phyloP scores from a whole-genome alignment of 2,797 vertebrate species.

The Bovichtus variegatus region DNA sequence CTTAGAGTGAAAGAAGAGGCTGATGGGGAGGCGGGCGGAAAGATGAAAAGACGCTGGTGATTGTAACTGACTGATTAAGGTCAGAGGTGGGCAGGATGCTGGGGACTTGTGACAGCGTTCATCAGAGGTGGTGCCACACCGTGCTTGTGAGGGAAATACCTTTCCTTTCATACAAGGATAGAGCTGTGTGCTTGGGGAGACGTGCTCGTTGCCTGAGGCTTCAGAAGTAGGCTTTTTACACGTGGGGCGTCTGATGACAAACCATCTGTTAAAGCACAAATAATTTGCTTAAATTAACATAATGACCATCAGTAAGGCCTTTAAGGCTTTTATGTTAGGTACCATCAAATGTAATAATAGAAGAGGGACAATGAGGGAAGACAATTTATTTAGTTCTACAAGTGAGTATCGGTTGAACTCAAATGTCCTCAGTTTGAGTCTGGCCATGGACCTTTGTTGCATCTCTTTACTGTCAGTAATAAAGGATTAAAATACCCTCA shows the following conservation, averaged over 20 bases:
- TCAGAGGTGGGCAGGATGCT: slow-evolving; percentile 64
- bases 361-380: neutral
- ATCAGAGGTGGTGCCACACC: slow-evolving; percentile 63
- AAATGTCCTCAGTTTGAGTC: too few relatives aligned
- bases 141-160: slow-evolving; percentile 56
- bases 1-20: slow-evolving; percentile 42
- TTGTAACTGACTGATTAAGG: slow-evolving; percentile 75
- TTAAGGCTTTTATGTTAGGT: neutral
- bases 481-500: neutral
- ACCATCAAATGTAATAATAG: neutral
- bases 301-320: neutral
- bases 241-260: slow-evolving; percentile 8
- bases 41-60: slow-evolving; percentile 70
- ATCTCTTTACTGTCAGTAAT: neutral
- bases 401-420: neutral
- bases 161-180: slow-evolving; percentile 31
- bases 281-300: slow-evolving; percentile 19
- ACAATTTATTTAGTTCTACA: slow-evolving; percentile 2
- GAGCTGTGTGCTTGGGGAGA: slow-evolving; percentile 18
- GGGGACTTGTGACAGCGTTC: slow-evolving; percentile 59
- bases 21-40: slow-evolving; percentile 18
- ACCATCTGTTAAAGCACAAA: slow-evolving; percentile 20
- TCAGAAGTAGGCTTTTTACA: neutral
- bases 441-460: neutral
- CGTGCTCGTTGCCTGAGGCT: neutral